Conservation (phyloP, 2,888 invertebrate species). For the Aspidiotus rigidus region DNA sequence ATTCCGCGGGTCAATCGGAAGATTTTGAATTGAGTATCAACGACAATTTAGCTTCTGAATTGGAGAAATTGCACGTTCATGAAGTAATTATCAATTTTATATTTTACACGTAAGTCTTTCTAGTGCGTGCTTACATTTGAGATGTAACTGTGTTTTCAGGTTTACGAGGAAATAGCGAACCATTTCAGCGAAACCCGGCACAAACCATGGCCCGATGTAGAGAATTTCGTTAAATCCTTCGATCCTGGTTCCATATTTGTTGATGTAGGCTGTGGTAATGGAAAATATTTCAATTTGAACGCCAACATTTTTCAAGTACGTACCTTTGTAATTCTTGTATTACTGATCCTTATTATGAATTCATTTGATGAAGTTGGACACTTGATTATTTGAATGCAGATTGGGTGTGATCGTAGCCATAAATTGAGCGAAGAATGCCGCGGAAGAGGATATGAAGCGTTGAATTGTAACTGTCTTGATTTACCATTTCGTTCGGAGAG, state of each 20-base stretch:
- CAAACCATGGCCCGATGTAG: conserved; percentile 87
- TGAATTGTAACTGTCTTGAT: conserved; percentile 65
- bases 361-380: too few relatives aligned
- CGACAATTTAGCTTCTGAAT: conserved; percentile 48
- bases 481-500: conserved; percentile 58
- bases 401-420: conserved; percentile 72
- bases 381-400: conserved; percentile 44
- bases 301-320: conserved; percentile 53
- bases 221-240: conserved; percentile 63
- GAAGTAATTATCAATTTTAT: conserved; percentile 44
- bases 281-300: conserved; percentile 76
- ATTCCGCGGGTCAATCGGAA: conserved; percentile 45
- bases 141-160: conserved; percentile 45
- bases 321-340: too few relatives aligned
- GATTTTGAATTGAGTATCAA: background rate
- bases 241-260: conserved; percentile 61
- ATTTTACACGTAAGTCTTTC: background rate
- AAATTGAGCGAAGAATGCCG: conserved; percentile 58
- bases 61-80: conserved; percentile 71
- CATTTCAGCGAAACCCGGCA: conserved; percentile 94
- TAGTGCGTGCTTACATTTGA: background rate
- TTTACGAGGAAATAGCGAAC: conserved; percentile 86
- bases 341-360: too few relatives aligned
- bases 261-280: conserved; percentile 97
- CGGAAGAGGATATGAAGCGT: conserved; percentile 54